Percentiles rank a stretch among this genome's conserved stretches.
phyloP scores from a whole-genome alignment of 2,797 vertebrate species.

The Brotula barbata region DNA sequence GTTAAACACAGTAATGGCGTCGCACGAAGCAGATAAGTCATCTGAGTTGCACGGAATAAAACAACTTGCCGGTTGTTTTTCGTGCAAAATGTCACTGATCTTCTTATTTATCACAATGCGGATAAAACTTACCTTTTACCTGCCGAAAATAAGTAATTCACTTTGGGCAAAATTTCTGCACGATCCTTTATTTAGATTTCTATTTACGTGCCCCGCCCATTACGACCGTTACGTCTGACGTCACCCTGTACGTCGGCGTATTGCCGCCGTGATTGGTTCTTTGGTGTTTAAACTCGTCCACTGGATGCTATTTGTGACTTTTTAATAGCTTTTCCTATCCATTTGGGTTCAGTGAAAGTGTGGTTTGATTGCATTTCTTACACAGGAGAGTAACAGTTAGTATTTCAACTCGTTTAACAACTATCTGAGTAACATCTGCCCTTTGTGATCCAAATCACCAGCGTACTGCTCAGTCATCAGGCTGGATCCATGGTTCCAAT shows the following conservation, averaged over 20 bases:
- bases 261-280: conserved; percentile 17
- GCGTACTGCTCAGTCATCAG: too few species aligned
- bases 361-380: too few species aligned
- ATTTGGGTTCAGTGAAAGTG: too few species aligned
- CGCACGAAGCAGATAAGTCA: conserved; percentile 73
- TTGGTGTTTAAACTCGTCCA: background rate
- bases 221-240: conserved; percentile 54
- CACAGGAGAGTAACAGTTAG: too few species aligned
- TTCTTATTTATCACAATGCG: fast-evolving
- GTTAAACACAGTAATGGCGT: conserved; percentile 81
- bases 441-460: too few species aligned
- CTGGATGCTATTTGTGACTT: too few species aligned
- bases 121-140: conserved; percentile 68
- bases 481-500: too few species aligned
- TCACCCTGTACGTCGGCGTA: conserved; percentile 42
- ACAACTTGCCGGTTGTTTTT: background rate
- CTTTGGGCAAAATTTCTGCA: conserved; percentile 68
- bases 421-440: too few species aligned
- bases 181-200: conserved; percentile 82
- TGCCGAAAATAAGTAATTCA: conserved; percentile 51
- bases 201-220: conserved; percentile 79
- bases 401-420: too few species aligned
- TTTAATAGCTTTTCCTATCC: too few species aligned
- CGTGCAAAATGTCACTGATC: conserved; percentile 15
- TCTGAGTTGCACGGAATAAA: conserved; percentile 57